A percentile compares a stretch with the other conserved stretches of the same genome.
Conservation (phyloP, 2,797 vertebrate species). For the Phyllotis vaccarum region DNA sequence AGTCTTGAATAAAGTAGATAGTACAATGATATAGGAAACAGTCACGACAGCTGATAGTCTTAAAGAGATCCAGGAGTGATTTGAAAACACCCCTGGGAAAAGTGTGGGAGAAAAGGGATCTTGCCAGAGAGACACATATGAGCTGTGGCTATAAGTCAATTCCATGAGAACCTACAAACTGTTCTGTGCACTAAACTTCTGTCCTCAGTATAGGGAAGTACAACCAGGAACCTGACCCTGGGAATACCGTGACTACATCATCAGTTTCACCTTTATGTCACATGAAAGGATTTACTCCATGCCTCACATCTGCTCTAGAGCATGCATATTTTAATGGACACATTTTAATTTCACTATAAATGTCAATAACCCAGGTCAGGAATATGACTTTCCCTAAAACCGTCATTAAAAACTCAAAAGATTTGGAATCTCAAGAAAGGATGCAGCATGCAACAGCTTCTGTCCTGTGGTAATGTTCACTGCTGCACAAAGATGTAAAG, state of each 20-base stretch:
- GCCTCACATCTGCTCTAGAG: background rate
- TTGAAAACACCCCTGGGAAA: background rate
- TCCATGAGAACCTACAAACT: background rate
- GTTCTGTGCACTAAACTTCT: background rate
- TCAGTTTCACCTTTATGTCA: background rate
- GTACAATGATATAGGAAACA: background rate
- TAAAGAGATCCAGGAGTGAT: background rate
- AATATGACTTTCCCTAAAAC: constrained; percentile 4
- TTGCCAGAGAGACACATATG: background rate
- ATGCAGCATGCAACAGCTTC: background rate
- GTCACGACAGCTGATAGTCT: background rate
- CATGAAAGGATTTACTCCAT: background rate
- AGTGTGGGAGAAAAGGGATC: background rate
- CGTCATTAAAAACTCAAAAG: constrained; percentile 2
- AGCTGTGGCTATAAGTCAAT: background rate
- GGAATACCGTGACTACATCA: background rate
- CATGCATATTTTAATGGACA: background rate
- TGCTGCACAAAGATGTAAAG: background rate
- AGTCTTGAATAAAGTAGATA: constrained; percentile 10
- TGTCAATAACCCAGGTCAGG: background rate
- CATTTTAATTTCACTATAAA: background rate
- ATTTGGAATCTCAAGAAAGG: background rate
- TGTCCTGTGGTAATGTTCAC: background rate
- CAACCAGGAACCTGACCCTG: background rate
- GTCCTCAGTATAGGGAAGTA: background rate